A percentile compares a stretch with the other conserved stretches of the same genome.
These are phyloP conservation scores for Ornithorhynchus anatinus DNA, from an alignment of 2,113 vertebrate species.

Conservation along the genomic window DNA sequence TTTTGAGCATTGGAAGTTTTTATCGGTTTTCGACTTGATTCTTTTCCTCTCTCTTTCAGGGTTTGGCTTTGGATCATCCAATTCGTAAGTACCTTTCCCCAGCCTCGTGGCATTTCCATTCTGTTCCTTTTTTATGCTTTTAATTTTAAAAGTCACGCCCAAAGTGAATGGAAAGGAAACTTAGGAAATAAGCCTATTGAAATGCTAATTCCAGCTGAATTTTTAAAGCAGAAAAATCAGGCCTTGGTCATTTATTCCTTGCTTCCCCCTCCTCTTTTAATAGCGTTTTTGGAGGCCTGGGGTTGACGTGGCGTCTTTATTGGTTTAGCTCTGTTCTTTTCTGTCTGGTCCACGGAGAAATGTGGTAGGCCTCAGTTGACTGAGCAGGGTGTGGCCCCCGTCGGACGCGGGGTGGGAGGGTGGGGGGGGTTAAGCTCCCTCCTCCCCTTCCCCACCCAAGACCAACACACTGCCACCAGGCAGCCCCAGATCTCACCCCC, in stretches of 20 bases:
- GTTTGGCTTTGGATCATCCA: slow-evolving; percentile 75
- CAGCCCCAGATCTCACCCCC: too few species aligned
- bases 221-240: not conserved
- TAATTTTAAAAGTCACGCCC: not conserved
- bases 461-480: too few species aligned
- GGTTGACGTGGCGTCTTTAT: not conserved
- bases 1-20: not conserved
- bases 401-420: too few species aligned
- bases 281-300: not conserved
- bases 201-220: not conserved
- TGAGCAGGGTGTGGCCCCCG: too few species aligned
- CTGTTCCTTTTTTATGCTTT: too few species aligned
- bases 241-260: not conserved
- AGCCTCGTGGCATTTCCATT: not conserved
- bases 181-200: not conserved
- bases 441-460: too few species aligned
- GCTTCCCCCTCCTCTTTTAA: not conserved
- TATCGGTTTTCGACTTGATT: not conserved
- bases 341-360: not conserved
- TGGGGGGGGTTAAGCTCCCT: too few species aligned
- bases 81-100: slow-evolving; percentile 67
- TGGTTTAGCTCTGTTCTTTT: not conserved
- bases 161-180: not conserved
- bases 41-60: slow-evolving; percentile 54
- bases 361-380: too few species aligned